These are phyloP conservation scores for Lamellibrachia columna DNA, from an alignment of 2,888 invertebrate species.

Conservation along the genomic window DNA sequence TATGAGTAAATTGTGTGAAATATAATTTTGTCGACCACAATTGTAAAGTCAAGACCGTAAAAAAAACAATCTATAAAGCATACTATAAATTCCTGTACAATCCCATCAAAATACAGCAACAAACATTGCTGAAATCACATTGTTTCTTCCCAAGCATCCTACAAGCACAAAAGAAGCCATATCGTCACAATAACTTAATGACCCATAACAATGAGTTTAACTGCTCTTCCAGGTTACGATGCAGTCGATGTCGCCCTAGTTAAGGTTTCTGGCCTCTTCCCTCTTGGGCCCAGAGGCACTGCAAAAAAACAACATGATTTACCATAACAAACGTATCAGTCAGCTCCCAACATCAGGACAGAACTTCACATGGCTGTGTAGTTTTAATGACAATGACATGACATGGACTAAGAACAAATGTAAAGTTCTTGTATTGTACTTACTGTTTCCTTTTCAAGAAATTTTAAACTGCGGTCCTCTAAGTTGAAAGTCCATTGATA, in stretches of 20 bases:
- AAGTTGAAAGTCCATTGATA: too few species aligned
- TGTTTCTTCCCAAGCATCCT: background rate
- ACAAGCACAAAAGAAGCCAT: background rate
- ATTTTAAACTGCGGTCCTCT: too few species aligned
- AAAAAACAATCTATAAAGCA: conserved; percentile 13
- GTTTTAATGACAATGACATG: too few species aligned
- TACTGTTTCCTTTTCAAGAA: too few species aligned
- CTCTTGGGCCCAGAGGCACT: background rate
- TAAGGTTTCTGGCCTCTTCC: background rate
- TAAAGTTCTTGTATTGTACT: too few species aligned
- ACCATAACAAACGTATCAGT: too few species aligned
- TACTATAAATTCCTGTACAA: background rate
- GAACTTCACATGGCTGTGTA: too few species aligned
- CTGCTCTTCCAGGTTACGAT: background rate
- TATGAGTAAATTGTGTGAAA: background rate
- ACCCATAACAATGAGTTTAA: background rate
- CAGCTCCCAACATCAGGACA: background rate
- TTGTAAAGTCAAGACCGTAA: background rate
- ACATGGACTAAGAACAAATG: too few species aligned
- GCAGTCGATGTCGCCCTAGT: background rate
- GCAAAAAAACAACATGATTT: background rate
- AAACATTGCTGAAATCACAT: background rate
- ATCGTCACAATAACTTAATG: background rate
- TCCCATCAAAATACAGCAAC: background rate
- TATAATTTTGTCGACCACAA: background rate